These are phyloP conservation scores for Keiferia lycopersicella DNA, from an alignment of 2,888 invertebrate genomes.

Conservation along the genomic window DNA sequence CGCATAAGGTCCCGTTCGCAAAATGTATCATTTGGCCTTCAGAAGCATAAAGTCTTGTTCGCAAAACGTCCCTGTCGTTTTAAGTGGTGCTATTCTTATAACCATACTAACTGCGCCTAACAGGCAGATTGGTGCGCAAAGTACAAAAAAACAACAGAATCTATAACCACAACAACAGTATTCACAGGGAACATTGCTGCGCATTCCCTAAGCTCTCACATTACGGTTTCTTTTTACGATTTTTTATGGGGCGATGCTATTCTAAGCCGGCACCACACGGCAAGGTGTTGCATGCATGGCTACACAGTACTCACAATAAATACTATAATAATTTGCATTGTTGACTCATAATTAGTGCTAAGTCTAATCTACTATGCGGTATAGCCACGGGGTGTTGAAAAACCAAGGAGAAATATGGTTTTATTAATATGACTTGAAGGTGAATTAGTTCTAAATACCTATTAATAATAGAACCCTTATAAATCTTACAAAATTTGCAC, in stretches of 20 bases:
- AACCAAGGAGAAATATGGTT: constrained; percentile 8
- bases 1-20: too few species aligned
- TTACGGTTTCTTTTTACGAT: too few species aligned
- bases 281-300: neutral
- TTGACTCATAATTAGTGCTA: constrained; percentile 4
- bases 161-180: too few species aligned
- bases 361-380: neutral
- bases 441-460: neutral
- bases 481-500: neutral
- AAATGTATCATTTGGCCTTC: too few species aligned
- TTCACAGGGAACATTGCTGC: too few species aligned
- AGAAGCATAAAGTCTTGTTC: too few species aligned
- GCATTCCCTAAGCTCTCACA: neutral
- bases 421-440: neutral
- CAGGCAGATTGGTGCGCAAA: too few species aligned
- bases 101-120: too few species aligned
- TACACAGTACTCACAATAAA: neutral
- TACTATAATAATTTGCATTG: constrained; percentile 14
- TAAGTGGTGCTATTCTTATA: too few species aligned
- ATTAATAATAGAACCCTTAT: neutral
- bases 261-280: neutral
- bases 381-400: constrained; percentile 3
- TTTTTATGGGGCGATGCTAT: neutral
- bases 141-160: too few species aligned
- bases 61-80: too few species aligned